These are phyloP conservation scores for Drosophila neotestacea DNA, from an alignment of 2,888 invertebrate species.

Conservation along the genomic window DNA sequence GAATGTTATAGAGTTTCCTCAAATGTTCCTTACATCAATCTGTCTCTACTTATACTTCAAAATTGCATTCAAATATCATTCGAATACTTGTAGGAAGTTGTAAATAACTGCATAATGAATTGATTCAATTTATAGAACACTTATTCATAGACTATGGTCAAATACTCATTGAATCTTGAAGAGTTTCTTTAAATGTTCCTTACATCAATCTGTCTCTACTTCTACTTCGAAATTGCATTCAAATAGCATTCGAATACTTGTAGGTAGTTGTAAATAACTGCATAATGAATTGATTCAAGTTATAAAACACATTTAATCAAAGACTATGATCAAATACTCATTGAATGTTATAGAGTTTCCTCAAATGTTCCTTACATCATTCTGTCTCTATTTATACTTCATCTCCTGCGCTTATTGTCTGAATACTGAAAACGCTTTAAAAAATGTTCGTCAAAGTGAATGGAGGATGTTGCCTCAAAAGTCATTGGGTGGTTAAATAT, in stretches of 20 bases:
- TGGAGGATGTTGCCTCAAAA: slow-evolving; percentile 7
- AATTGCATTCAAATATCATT: too few species aligned
- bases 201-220: too few species aligned
- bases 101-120: neutral
- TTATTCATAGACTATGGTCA: neutral
- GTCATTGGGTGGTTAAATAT: slow-evolving; percentile 5
- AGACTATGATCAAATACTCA: too few species aligned
- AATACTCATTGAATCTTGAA: too few species aligned
- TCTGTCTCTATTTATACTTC: neutral
- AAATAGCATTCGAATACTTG: neutral
- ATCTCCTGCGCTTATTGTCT: slow-evolving; percentile 2
- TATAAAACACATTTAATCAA: neutral
- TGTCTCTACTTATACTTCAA: neutral
- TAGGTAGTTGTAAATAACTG: neutral
- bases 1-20: too few species aligned
- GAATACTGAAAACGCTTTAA: slow-evolving; percentile 10
- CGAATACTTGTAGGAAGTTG: neutral
- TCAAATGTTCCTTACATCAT: neutral
- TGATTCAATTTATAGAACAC: neutral
- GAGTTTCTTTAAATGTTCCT: too few species aligned
- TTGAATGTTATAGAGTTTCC: too few species aligned
- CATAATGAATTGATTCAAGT: neutral
- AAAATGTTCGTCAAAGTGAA: slow-evolving; percentile 2
- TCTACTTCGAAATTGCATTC: too few species aligned
- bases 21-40: neutral